Conservation (phyloP, 2,888 invertebrate genomes). For the Tanytarsus gracilentus region DNA sequence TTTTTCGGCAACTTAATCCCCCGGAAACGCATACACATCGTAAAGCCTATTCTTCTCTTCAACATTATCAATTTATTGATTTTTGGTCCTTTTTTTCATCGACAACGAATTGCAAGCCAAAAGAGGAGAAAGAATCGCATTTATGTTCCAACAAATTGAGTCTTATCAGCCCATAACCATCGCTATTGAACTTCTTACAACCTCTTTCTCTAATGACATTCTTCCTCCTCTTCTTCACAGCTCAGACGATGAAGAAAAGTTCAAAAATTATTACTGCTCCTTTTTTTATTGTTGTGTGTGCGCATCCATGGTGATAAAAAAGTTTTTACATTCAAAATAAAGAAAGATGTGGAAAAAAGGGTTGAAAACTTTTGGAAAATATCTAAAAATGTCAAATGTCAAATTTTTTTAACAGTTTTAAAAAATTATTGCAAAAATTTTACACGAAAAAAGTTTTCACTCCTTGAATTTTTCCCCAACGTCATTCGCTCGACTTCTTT, state of each 20-base stretch:
- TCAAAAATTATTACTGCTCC: background rate
- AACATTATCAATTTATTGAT: slow-evolving; percentile 19
- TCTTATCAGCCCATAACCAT: slow-evolving; percentile 27
- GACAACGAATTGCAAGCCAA: no score
- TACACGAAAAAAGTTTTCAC: no score
- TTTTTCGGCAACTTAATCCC: background rate
- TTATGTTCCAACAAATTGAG: slow-evolving; percentile 27
- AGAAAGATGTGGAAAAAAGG: background rate
- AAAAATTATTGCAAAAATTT: no score
- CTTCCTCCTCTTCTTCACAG: background rate
- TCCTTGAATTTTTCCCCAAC: no score
- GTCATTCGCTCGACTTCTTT: no score
- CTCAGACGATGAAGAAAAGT: background rate
- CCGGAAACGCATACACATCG: background rate
- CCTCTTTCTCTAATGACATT: background rate
- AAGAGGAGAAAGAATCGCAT: background rate
- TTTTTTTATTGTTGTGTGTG: slow-evolving; percentile 11
- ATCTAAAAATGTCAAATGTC: background rate
- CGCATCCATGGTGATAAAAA: slow-evolving; percentile 8
- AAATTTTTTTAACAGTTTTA: no score
- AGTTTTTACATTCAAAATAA: background rate
- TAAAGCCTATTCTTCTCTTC: background rate
- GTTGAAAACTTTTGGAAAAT: background rate
- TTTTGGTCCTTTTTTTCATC: slow-evolving; percentile 3
- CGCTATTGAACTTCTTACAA: slow-evolving; percentile 17